A percentile compares a stretch with the other conserved stretches of the same genome.
Evolutionary conservation across 2,113 vertebrate genomes (phyloP).

Genomic region (Benitochromis conjunctus): DNA sequence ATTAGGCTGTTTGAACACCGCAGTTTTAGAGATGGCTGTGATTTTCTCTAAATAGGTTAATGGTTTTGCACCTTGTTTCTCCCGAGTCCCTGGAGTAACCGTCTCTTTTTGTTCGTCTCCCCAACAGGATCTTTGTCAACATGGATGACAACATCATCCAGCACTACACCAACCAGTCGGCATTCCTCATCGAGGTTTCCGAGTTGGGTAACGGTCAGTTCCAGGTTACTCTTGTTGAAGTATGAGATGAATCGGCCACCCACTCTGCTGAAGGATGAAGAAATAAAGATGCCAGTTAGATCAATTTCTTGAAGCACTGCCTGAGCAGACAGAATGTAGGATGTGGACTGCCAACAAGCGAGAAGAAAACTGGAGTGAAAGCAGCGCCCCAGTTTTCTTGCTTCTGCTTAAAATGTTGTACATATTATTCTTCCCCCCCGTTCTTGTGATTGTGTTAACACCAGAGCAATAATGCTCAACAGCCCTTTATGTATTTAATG

Average conservation of each 20-base stretch:
- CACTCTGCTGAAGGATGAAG: slow-evolving; percentile 16
- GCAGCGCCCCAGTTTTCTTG: slow-evolving; percentile 9
- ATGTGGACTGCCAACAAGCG: not conserved
- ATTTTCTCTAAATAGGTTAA: not conserved
- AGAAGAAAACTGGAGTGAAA: slow-evolving; percentile 1
- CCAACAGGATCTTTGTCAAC: slow-evolving; percentile 88
- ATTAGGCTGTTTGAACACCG: not conserved
- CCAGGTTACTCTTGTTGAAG: slow-evolving; percentile 90
- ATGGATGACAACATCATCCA: slow-evolving; percentile 99
- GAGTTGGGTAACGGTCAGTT: slow-evolving; percentile 80
- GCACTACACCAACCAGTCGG: slow-evolving; percentile 96
- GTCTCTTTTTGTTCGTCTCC: not conserved
- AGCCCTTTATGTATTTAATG: slow-evolving; percentile 61
- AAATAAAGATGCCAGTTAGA: slow-evolving; percentile 7
- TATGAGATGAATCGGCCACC: slow-evolving; percentile 67
- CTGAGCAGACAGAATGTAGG: slow-evolving; percentile 17
- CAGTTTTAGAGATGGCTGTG: not conserved
- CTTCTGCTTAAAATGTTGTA: slow-evolving; percentile 28
- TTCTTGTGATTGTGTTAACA: slow-evolving; percentile 33
- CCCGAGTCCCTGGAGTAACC: not conserved
- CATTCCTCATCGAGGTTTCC: slow-evolving; percentile 89
- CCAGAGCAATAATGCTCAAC: slow-evolving; percentile 62
- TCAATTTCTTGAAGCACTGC: slow-evolving; percentile 56
- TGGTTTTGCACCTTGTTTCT: not conserved
- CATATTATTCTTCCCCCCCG: slow-evolving; percentile 32